Conservation (phyloP, 53 echinoderm and acorn worm species). For the Holothuria scabra region DNA sequence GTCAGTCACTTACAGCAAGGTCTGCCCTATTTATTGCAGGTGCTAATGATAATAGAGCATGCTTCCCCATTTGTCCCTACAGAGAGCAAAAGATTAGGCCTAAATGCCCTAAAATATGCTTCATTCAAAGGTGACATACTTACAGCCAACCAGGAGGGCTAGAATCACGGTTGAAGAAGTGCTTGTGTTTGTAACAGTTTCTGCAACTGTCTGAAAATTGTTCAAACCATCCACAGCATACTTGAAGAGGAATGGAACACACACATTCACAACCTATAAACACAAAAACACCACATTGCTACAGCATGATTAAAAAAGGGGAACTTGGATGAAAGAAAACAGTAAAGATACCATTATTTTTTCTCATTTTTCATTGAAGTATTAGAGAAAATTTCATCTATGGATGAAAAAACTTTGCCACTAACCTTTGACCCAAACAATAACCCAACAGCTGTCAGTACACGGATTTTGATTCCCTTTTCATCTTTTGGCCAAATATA, state of each 20-base stretch:
- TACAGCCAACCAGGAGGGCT: conserved; percentile 89
- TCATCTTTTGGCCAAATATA: conserved; percentile 98
- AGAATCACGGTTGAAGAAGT: conserved; percentile 71
- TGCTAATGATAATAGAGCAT: too few relatives aligned
- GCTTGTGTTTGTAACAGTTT: conserved; percentile 67
- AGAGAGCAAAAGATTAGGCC: too few relatives aligned
- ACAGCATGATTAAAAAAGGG: too few relatives aligned
- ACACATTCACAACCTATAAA: conserved; percentile 82
- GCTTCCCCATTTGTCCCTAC: too few relatives aligned
- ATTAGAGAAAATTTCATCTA: too few relatives aligned
- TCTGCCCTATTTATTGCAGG: too few relatives aligned
- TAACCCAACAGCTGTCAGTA: conserved; percentile 77
- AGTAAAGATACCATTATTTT: too few relatives aligned
- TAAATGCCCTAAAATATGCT: too few relatives aligned
- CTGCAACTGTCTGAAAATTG: conserved; percentile 75
- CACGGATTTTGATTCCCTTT: conserved; percentile 80
- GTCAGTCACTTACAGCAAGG: too few relatives aligned
- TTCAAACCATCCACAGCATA: conserved; percentile 87
- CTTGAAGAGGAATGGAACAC: conserved; percentile 97
- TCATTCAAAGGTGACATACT: conserved; percentile 30
- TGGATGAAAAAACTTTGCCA: background rate
- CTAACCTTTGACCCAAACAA: conserved; percentile 88
- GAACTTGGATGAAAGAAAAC: too few relatives aligned
- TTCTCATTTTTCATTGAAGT: too few relatives aligned
- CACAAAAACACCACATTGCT: background rate